Percentiles rank a stretch among this genome's conserved stretches.
These are phyloP conservation scores for Plectrocnemia conspersa DNA, from an alignment of 1,140 invertebrate genomes.

Conservation along the genomic window DNA sequence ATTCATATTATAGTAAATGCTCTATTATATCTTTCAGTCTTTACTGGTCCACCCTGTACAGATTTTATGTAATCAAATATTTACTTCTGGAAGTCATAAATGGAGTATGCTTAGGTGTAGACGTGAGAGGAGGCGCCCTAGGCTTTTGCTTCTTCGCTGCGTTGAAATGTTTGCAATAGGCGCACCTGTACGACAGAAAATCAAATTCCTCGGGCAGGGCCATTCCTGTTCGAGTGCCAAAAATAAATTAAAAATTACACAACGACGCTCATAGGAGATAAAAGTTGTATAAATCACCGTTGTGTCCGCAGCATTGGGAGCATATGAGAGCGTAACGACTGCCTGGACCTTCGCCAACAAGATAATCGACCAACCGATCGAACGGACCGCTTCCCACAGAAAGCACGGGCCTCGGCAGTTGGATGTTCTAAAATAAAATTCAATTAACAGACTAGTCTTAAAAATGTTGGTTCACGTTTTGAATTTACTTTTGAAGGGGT, in stretches of 20 bases:
- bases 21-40: no score
- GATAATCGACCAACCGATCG: conserved; percentile 87
- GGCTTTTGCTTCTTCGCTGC: conserved; percentile 78
- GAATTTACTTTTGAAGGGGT: not conserved
- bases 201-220: conserved; percentile 94
- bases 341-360: conserved; percentile 91
- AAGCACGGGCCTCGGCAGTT: conserved; percentile 44
- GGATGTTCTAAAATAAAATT: conserved; percentile 35
- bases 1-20: no score
- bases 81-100: no score
- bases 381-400: conserved; percentile 51
- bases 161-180: conserved; percentile 82
- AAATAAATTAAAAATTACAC: no score
- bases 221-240: conserved; percentile 71
- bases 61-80: no score
- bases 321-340: conserved; percentile 95
- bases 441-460: not conserved
- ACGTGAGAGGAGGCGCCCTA: conserved; percentile 56
- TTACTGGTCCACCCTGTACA: no score
- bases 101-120: conserved; percentile 13
- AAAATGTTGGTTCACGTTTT: not conserved
- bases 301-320: conserved; percentile 82
- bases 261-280: no score
- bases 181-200: conserved; percentile 84
- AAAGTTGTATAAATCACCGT: no score